Evolutionary conservation across 2,113 vertebrate species (phyloP).

Genomic region (Merops nubicus): DNA sequence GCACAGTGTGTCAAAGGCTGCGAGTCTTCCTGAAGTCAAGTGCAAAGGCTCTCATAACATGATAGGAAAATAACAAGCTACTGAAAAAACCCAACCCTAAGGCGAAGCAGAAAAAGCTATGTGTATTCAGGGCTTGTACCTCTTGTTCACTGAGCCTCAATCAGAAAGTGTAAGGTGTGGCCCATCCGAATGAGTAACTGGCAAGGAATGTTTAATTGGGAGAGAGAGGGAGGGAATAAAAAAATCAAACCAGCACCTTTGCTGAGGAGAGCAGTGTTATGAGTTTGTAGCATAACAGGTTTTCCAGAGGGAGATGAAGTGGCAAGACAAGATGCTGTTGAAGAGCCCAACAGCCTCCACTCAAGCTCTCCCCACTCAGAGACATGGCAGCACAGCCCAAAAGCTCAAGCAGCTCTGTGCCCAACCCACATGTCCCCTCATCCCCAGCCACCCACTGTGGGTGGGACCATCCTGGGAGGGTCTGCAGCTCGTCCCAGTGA

Average conservation of each 20-base stretch:
- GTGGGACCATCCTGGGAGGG: background rate
- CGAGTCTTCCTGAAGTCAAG: background rate
- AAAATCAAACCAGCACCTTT: background rate
- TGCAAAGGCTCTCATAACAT: background rate
- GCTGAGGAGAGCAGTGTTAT: background rate
- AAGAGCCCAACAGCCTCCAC: background rate
- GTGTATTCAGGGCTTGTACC: background rate
- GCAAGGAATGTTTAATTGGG: background rate
- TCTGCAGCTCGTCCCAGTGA: fast-evolving
- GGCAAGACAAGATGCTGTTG: background rate
- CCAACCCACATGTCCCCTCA: fast-evolving
- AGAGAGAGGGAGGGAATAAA: background rate
- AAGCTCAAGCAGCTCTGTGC: fast-evolving
- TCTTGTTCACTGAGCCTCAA: background rate
- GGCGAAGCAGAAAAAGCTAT: background rate
- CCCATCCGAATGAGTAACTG: background rate
- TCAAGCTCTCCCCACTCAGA: background rate
- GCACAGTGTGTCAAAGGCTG: background rate
- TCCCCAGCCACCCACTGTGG: background rate
- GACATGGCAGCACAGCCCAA: background rate
- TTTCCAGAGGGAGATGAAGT: background rate
- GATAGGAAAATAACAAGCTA: background rate
- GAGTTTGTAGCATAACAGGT: background rate
- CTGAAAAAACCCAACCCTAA: background rate
- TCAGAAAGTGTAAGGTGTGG: background rate